Evolutionary conservation across 2,888 invertebrate species (phyloP).

Genomic region (Alloplasta piceator): DNA sequence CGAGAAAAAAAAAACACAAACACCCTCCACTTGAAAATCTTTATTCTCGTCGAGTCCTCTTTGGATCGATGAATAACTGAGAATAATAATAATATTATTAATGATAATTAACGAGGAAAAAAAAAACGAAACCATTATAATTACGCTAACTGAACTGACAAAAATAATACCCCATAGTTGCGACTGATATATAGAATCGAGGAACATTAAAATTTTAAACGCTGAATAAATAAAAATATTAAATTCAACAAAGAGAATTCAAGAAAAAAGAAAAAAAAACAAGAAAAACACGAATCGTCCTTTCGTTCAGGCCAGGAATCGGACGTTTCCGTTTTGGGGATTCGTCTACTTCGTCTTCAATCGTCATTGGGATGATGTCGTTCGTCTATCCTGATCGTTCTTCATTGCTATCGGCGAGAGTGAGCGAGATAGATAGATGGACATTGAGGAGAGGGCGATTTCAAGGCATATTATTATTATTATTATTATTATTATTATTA

Average conservation of each 20-base stretch:
- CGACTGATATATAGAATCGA: constrained; percentile 19
- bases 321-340: constrained; percentile 28
- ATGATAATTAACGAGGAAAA: constrained; percentile 4
- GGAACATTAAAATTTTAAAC: constrained; percentile 28
- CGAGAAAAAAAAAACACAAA: constrained; percentile 41
- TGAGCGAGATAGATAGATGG: constrained; percentile 36
- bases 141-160: constrained; percentile 22
- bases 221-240: neutral
- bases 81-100: constrained; percentile 2
- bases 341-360: constrained; percentile 42
- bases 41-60: constrained; percentile 8
- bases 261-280: constrained; percentile 11
- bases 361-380: constrained; percentile 27
- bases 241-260: constrained; percentile 1
- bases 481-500: too few relatives aligned
- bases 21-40: neutral
- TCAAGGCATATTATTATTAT: constrained; percentile 5
- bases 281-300: constrained; percentile 37
- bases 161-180: neutral
- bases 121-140: neutral
- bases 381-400: constrained; percentile 36
- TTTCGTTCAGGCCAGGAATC: constrained; percentile 59
- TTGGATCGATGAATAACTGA: constrained; percentile 4
- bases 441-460: neutral
- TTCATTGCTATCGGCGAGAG: constrained; percentile 19